Conservation (phyloP, 2,797 vertebrate species). For the Rhinatrema bivittatum region DNA sequence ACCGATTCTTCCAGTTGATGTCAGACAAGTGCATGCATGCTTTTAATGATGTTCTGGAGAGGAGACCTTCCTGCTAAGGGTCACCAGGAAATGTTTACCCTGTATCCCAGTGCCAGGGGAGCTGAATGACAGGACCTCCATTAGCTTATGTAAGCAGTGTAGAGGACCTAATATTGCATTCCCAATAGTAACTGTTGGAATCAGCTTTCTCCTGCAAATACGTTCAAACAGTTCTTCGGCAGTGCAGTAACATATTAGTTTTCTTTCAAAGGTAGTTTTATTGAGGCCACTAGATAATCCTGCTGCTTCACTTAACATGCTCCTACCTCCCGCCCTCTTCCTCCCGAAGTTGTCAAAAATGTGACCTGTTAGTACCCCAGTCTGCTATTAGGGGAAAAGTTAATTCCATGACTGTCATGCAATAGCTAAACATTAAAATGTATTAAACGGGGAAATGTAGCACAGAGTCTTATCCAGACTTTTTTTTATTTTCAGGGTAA, state of each 20-base stretch:
- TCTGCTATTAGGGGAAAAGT: no score
- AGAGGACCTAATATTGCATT: constrained; percentile 77
- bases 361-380: no score
- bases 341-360: neutral
- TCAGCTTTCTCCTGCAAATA: constrained; percentile 72
- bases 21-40: constrained; percentile 58
- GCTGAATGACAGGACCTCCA: constrained; percentile 90
- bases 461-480: no score
- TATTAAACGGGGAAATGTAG: no score
- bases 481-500: no score
- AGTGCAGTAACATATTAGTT: constrained; percentile 14
- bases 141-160: constrained; percentile 83
- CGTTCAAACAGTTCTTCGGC: constrained; percentile 64
- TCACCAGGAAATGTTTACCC: constrained; percentile 80
- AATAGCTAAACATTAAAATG: no score
- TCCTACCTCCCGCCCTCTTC: neutral
- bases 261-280: constrained; percentile 14
- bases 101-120: constrained; percentile 71
- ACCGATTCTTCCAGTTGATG: constrained; percentile 51
- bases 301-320: neutral
- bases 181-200: constrained; percentile 79
- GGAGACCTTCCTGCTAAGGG: constrained; percentile 71
- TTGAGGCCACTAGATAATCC: neutral
- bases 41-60: constrained; percentile 81
- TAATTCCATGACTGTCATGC: no score